phyloP scores from a whole-genome alignment of 2,113 vertebrate genomes.

The Muntiacus muntjak region DNA sequence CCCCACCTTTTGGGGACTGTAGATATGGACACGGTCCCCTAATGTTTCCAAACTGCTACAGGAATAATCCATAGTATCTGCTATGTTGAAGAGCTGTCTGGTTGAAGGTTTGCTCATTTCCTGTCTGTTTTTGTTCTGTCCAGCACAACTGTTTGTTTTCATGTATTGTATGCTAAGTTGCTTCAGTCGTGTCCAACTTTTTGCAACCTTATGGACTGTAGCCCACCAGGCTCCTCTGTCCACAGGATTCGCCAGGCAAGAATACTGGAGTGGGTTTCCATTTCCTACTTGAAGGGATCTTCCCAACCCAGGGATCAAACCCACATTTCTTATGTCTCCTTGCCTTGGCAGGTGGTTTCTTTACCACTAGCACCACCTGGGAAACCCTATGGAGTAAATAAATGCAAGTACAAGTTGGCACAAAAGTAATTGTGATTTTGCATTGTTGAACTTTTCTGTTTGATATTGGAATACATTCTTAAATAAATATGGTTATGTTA shows the following conservation, averaged over 20 bases:
- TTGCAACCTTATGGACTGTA: rapidly evolving
- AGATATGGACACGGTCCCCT: neutral
- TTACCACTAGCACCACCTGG: neutral
- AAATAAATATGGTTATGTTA: neutral
- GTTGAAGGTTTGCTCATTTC: conserved; percentile 7
- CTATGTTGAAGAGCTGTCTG: neutral
- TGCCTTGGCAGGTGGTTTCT: neutral
- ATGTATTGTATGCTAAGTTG: neutral
- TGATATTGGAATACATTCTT: neutral
- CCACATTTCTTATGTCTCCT: neutral
- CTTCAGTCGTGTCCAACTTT: neutral
- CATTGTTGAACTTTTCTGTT: neutral
- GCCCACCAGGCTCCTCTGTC: neutral
- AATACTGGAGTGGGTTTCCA: neutral
- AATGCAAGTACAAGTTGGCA: neutral
- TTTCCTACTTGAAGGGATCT: neutral
- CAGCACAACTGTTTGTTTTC: neutral
- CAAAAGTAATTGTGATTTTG: neutral
- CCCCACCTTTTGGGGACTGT: neutral
- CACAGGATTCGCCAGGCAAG: neutral
- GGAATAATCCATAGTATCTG: neutral
- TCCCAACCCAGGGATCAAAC: neutral
- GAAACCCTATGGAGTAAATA: neutral
- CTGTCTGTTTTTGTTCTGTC: neutral
- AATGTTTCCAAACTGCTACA: neutral